A percentile compares a stretch with the other conserved stretches of the same genome.
Evolutionary conservation across 1,140 invertebrate species (phyloP).

Genomic region (Neodiprion virginianus): DNA sequence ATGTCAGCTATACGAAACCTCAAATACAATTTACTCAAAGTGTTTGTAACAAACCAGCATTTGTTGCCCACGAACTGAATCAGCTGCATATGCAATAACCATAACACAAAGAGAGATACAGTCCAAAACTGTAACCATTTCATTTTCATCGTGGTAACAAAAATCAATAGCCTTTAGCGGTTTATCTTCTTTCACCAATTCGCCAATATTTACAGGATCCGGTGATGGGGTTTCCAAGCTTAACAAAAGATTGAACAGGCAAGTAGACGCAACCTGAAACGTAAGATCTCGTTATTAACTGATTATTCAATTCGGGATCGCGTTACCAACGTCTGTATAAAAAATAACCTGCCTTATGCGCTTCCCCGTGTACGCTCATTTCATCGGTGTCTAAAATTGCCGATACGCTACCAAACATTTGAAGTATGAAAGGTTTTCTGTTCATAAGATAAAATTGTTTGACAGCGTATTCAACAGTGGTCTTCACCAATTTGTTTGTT

Average conservation of each 20-base stretch:
- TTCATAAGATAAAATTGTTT: constrained; percentile 99
- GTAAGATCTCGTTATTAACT: constrained; percentile 22
- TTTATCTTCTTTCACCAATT: constrained; percentile 95
- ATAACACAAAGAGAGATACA: constrained; percentile 96
- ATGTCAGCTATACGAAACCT: neutral
- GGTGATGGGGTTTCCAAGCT: constrained; percentile 91
- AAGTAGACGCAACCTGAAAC: constrained; percentile 84
- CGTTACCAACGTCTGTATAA: constrained; percentile 12
- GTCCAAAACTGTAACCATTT: constrained; percentile 92
- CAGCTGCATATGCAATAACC: constrained; percentile 96
- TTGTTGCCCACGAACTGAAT: constrained; percentile 94
- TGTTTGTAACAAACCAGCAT: constrained; percentile 80
- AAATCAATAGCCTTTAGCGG: constrained; percentile 97
- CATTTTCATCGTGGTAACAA: constrained; percentile 95
- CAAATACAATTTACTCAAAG: neutral
- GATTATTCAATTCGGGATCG: constrained; percentile 15
- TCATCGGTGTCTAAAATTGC: constrained; percentile 95
- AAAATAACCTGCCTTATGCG: constrained; percentile 76
- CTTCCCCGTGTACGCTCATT: constrained; percentile 83
- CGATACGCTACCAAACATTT: constrained; percentile 99
- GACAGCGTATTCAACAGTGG: constrained; percentile 96
- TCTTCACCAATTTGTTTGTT: constrained; percentile 93
- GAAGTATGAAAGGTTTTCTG: constrained; percentile 96
- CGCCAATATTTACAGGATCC: constrained; percentile 94
- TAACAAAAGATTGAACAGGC: constrained; percentile 89